A percentile compares a stretch with the other conserved stretches of the same genome.
These are phyloP conservation scores for Magallana ariakensis DNA, from an alignment of 1,140 invertebrate species.

Conservation along the genomic window DNA sequence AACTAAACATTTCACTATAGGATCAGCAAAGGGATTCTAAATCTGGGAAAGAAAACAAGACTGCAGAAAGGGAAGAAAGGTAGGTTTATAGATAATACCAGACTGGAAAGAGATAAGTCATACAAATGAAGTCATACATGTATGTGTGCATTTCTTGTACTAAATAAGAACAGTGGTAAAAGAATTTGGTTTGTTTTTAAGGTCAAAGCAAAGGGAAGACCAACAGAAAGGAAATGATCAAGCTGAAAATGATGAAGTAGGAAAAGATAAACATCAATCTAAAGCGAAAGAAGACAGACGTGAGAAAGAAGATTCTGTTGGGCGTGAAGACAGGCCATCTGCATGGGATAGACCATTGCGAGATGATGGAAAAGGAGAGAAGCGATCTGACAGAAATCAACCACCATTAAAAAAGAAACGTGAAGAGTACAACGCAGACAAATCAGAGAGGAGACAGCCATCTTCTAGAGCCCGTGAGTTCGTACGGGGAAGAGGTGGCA, in stretches of 20 bases:
- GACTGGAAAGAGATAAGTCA: too few species aligned
- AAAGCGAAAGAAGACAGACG: conserved; percentile 39
- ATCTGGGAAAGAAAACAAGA: conserved; percentile 30
- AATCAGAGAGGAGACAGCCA: conserved; percentile 61
- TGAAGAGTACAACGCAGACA: conserved; percentile 58
- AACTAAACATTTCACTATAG: too few species aligned
- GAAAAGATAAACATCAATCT: conserved; percentile 47
- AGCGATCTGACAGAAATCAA: conserved; percentile 48
- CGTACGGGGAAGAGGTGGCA: conserved; percentile 72
- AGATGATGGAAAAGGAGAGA: conserved; percentile 39
- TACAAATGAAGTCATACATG: too few species aligned
- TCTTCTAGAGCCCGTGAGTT: conserved; percentile 75
- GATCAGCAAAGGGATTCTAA: conserved; percentile 15
- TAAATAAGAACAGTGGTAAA: too few species aligned
- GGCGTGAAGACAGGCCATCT: conserved; percentile 42
- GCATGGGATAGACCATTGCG: conserved; percentile 23
- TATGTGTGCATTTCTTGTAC: too few species aligned
- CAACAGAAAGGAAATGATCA: conserved; percentile 29
- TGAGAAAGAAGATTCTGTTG: conserved; percentile 40
- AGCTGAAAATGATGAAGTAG: conserved; percentile 51
- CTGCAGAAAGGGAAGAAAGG: neutral
- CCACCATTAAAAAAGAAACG: conserved; percentile 64
- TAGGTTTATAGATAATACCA: neutral
- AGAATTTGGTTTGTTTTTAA: conserved; percentile 1
- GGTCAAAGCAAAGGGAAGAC: conserved; percentile 45